Percentiles rank a stretch among this genome's conserved stretches.
phyloP scores from a whole-genome alignment of 2,113 vertebrate species.

The Sitta europaea region DNA sequence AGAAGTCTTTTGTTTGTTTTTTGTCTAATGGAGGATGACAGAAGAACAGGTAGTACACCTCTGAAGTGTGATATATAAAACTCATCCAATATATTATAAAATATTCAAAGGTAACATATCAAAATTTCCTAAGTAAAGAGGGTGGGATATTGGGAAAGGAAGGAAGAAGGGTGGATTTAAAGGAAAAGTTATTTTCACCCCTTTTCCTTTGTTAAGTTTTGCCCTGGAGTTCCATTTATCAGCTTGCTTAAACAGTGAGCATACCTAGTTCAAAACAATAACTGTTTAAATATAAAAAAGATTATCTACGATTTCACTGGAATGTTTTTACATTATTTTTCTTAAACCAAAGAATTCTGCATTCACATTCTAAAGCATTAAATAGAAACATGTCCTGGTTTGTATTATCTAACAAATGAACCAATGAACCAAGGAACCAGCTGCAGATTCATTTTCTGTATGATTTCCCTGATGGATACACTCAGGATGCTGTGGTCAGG shows the following conservation, averaged over 20 bases:
- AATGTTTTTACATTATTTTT: slow-evolving; percentile 34
- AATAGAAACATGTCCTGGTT: slow-evolving; percentile 52
- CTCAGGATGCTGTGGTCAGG: slow-evolving; percentile 48
- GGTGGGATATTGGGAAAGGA: background rate
- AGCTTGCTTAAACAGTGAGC: background rate
- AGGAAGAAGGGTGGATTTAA: background rate
- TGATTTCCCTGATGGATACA: slow-evolving; percentile 72
- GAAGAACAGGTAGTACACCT: background rate
- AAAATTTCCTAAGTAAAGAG: background rate
- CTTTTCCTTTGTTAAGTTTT: slow-evolving; percentile 22
- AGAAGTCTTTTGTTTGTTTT: background rate
- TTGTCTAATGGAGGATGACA: background rate
- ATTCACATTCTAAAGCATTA: slow-evolving; percentile 30
- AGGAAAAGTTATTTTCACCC: background rate
- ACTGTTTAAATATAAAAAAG: background rate
- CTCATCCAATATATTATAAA: background rate
- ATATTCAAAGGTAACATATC: background rate
- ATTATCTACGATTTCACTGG: background rate
- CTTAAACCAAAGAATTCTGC: slow-evolving; percentile 34
- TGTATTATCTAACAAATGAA: slow-evolving; percentile 68
- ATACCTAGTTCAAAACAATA: background rate
- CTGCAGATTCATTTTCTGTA: slow-evolving; percentile 68
- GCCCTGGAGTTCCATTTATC: slow-evolving; percentile 7
- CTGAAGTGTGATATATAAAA: background rate
- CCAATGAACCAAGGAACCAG: slow-evolving; percentile 45